Base-by-base conservation (phyloP, 2,888 invertebrate species). In the Drosophila hamatofila region DNA sequence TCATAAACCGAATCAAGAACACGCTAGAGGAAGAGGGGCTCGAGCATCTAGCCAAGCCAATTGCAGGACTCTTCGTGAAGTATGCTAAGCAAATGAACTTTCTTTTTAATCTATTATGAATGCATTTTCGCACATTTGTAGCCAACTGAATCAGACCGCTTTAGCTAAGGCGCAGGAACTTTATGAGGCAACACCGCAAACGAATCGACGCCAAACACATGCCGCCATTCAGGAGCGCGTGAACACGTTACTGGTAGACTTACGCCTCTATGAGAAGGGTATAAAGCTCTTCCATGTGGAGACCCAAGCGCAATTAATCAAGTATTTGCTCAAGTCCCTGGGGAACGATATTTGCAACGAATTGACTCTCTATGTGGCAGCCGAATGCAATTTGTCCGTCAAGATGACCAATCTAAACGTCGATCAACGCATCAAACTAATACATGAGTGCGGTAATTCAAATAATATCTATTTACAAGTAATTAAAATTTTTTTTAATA, bases 241-340 rank as follows among this genome's bases (percentile, higher is more conserved):
- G 4, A 97, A 97, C 90, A 94, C 95, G 57, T 93, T 97, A 58
- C 92, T 96, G 12, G 95, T 95, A 75, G 96, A 97, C 88, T 95
- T 97, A 37, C 95, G 96, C 81, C 93, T 97, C 39, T 97, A 96
- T 92, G 96, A 97, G 81, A 97, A 97, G 91, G 97, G 97, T 0
- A 93, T 97, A 4, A 96, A 95, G 90, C 89, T 94, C 16, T 94
- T 96, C 18, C 93, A 95, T 1, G 89, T 93, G 52, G 95, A 95
- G 69, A 94, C 95, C 27, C 97, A 97, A 92, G 75, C 93, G 0
- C 95, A 95, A 71, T 93, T 98, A 78, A 94, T 95, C 0, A 97
- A 97, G 92, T 97, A 98, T 93, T 93, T 98, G 48, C 92, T 98
- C 35, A 97, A 97, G 93, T 95, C 97, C 0, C 93, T 97, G 51